Base-by-base conservation (phyloP, 2,888 invertebrate species). In the Lycophotia porphyrea region DNA sequence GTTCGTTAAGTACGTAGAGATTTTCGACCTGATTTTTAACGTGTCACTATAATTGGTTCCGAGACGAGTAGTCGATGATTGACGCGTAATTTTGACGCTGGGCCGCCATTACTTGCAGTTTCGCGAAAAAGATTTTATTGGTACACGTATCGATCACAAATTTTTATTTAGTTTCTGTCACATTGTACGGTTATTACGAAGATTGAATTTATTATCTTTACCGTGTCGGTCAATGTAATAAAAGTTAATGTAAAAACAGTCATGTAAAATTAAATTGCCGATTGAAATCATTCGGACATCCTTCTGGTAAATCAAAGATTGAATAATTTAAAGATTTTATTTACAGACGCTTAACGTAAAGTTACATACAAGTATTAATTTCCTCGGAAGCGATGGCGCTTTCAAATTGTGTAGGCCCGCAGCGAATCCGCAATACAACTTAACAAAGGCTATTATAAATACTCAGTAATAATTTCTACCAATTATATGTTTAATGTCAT, bases 41-140 rank as follows among this genome's bases (percentile, higher is more conserved):
- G 91, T 92, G 93, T 92, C 90, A 91, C 89, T 85, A 84, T 91
- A 92, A 93, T 92, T 91, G 92, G 89, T 89, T 89, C 87, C 88
- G 84, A 86, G 89, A 89, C 88, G 89, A 90, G 89, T 88, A 88
- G 86, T 88, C 88, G 89, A 90, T 92, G 91, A 92, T 90, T 91
- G 91, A 92, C 90, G 89, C 83, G 87, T 89, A 91, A 92, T 92
- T 91, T 90, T 89, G 81, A 86, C 87, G 88, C 85, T 85, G 79
- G 80, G 74, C 80, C 75, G 74, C 82, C 85, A 87, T 89, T 88
- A 89, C 86, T 87, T 89, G 86, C 88, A 88, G 77, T 82, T 87
- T 88, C 88, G 88, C 87, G 85, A 87, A 86, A 87, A 84, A 84
- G 74, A 84, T 87, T 88, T 85, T 88, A 87, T 85, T 87, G 84